Evolutionary conservation across 2,888 invertebrate species (phyloP).

Genomic region (Pammene aurita): DNA sequence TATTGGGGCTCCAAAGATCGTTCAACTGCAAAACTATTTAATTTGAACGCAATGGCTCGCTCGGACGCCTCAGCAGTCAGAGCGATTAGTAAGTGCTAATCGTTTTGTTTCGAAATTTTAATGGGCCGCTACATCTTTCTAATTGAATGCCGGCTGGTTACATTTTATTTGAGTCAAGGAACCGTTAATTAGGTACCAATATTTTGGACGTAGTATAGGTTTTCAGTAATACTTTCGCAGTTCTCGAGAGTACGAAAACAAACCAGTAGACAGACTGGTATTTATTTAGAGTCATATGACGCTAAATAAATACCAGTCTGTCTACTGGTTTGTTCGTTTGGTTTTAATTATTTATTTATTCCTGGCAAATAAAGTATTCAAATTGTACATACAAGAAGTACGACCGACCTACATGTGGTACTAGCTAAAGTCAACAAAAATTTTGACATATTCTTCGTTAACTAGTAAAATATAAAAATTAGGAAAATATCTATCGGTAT

Average conservation of each 20-base stretch:
- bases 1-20: constrained; percentile 46
- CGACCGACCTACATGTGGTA: too few species aligned
- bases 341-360: too few species aligned
- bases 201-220: not conserved
- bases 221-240: not conserved
- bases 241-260: too few species aligned
- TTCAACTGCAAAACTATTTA: constrained; percentile 60
- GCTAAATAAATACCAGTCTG: too few species aligned
- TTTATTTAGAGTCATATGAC: not conserved
- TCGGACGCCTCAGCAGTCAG: constrained; percentile 56
- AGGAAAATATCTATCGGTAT: too few species aligned
- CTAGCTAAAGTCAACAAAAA: too few species aligned
- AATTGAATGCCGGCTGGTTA: constrained; percentile 24
- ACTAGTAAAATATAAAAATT: too few species aligned
- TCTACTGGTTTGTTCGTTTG: too few species aligned
- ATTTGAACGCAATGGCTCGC: constrained; percentile 68
- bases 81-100: constrained; percentile 49
- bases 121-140: constrained; percentile 33
- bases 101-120: constrained; percentile 37
- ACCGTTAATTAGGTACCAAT: not conserved
- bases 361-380: too few species aligned
- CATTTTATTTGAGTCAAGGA: not conserved
- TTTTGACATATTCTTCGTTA: too few species aligned
- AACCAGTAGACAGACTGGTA: not conserved
- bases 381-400: too few species aligned